These are phyloP conservation scores for Talpa occidentalis DNA, from an alignment of 2,113 vertebrate species.

Conservation along the genomic window DNA sequence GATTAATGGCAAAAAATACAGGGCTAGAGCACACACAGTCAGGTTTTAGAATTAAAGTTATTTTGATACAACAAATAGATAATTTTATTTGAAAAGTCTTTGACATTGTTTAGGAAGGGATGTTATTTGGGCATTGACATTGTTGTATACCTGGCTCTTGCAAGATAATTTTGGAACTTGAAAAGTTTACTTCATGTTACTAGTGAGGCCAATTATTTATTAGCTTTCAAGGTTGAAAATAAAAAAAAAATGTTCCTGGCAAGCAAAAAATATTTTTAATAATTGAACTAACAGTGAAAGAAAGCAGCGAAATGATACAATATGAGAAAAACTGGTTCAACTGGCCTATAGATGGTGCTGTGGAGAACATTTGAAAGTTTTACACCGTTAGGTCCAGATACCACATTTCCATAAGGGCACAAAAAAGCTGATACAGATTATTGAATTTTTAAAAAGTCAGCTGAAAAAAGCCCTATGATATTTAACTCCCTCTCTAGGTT, in stretches of 20 bases:
- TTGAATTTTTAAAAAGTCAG: not conserved
- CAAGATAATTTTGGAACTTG: not conserved
- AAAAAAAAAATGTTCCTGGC: not conserved
- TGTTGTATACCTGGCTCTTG: not conserved
- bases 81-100: not conserved
- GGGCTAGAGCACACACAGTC: not conserved
- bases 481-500: not conserved
- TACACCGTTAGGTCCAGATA: not conserved
- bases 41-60: not conserved
- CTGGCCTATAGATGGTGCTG: constrained; percentile 71
- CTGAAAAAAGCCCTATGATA: not conserved
- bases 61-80: not conserved
- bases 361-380: constrained; percentile 67
- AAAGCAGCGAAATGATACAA: not conserved
- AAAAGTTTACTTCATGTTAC: not conserved
- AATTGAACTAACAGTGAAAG: not conserved
- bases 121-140: not conserved
- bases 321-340: not conserved
- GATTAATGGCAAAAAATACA: not conserved
- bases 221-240: not conserved
- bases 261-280: not conserved
- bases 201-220: not conserved
- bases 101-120: not conserved
- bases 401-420: accelerated
- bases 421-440: accelerated